A percentile compares a stretch with the other conserved stretches of the same genome.
Conservation (phyloP, 2,888 invertebrate genomes). For the Cyclophora albipunctata region DNA sequence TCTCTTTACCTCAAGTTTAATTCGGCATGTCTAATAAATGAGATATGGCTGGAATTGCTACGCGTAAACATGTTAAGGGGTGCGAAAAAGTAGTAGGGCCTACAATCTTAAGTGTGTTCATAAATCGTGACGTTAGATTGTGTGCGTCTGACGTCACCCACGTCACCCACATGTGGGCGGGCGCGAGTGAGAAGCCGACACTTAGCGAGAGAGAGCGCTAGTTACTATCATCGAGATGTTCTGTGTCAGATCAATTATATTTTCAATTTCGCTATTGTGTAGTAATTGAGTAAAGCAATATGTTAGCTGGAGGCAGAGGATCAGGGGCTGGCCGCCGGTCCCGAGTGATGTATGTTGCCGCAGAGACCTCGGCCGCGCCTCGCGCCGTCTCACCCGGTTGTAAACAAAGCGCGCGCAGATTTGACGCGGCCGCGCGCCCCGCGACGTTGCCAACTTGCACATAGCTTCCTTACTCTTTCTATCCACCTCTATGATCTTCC, state of each 20-base stretch:
- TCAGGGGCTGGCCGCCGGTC: constrained; percentile 3
- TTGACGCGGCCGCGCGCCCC: constrained; percentile 15
- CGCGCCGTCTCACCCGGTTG: constrained; percentile 25
- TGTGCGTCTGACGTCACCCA: constrained; percentile 52
- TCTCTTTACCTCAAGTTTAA: too few relatives aligned
- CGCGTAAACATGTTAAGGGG: too few relatives aligned
- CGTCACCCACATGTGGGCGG: constrained; percentile 67
- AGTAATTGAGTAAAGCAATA: too few relatives aligned
- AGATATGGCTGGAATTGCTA: too few relatives aligned
- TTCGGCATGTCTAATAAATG: too few relatives aligned
- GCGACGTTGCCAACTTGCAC: constrained; percentile 50
- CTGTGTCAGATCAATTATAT: too few relatives aligned
- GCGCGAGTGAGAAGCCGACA: constrained; percentile 43
- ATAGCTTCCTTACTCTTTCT: constrained; percentile 17
- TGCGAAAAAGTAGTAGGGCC: too few relatives aligned
- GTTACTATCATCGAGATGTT: too few relatives aligned
- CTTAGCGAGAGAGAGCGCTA: not conserved
- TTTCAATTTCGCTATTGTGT: too few relatives aligned
- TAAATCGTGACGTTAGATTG: not conserved
- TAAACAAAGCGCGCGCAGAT: constrained; percentile 61
- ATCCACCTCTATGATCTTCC: constrained; percentile 37
- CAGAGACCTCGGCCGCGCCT: constrained; percentile 35
- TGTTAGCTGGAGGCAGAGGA: too few relatives aligned
- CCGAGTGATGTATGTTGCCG: constrained; percentile 29
- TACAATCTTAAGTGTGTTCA: too few relatives aligned